phyloP scores from a whole-genome alignment of 2,113 vertebrate genomes.

The Brachypteracias leptosomus region DNA sequence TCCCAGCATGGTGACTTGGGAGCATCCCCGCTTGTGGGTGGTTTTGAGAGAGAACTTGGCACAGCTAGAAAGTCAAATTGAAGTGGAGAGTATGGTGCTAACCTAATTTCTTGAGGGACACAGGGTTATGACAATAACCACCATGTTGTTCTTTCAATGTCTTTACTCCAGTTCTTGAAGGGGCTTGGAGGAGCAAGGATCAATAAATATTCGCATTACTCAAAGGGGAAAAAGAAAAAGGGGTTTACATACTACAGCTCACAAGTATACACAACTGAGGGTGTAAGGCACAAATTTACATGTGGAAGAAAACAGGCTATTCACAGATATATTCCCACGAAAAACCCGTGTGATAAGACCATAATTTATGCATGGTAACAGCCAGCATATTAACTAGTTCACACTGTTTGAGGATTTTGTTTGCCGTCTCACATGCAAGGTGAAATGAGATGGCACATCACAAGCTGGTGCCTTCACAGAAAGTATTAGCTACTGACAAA shows the following conservation, averaged over 20 bases:
- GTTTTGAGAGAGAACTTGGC: conserved; percentile 81
- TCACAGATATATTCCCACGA: conserved; percentile 84
- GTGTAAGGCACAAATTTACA: conserved; percentile 99
- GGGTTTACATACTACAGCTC: conserved; percentile 80
- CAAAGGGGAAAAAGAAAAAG: conserved; percentile 58
- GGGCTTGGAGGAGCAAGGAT: conserved; percentile 40
- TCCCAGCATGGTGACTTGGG: conserved; percentile 72
- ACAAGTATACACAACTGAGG: conserved; percentile 93
- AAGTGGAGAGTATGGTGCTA: not conserved
- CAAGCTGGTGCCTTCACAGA: conserved; percentile 84
- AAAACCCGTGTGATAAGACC: conserved; percentile 78
- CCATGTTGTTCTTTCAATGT: conserved; percentile 78
- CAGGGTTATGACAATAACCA: conserved; percentile 76
- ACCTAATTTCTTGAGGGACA: conserved; percentile 68
- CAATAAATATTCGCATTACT: conserved; percentile 80
- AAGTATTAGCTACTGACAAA: conserved; percentile 81
- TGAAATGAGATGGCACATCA: conserved; percentile 84
- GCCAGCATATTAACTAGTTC: conserved; percentile 75
- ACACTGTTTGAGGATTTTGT: conserved; percentile 75
- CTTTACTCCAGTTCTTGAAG: conserved; percentile 70
- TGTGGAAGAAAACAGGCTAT: conserved; percentile 94
- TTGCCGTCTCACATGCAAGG: conserved; percentile 87
- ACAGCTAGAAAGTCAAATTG: conserved; percentile 76
- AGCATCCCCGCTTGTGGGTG: conserved; percentile 70
- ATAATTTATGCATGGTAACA: conserved; percentile 78